Conservation (phyloP, 2,113 vertebrate species). For the Spea multiplicata region DNA sequence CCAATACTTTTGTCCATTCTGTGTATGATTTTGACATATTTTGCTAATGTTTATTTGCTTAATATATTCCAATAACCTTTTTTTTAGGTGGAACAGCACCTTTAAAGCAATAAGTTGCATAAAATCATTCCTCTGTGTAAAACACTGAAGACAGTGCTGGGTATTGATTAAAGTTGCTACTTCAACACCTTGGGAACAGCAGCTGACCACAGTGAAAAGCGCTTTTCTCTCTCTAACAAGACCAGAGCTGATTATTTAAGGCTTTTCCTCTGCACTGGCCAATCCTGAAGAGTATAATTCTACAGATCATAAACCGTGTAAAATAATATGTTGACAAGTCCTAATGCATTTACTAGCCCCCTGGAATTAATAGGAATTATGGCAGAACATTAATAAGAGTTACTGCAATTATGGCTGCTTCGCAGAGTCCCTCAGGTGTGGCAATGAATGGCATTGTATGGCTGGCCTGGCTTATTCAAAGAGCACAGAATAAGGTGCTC, state of each 20-base stretch:
- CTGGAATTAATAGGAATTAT: slow-evolving; percentile 78
- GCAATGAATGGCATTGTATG: slow-evolving; percentile 65
- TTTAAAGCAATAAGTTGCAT: no score
- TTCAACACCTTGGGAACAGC: slow-evolving; percentile 50
- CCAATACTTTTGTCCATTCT: no score
- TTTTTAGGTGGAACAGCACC: no score
- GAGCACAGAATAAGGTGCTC: slow-evolving; percentile 59
- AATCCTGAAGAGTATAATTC: slow-evolving; percentile 68
- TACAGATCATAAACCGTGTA: slow-evolving; percentile 78
- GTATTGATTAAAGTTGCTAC: slow-evolving; percentile 48
- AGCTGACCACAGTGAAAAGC: slow-evolving; percentile 15
- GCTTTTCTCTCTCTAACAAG: neutral
- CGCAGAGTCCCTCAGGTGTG: slow-evolving; percentile 73
- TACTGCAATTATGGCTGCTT: slow-evolving; percentile 74
- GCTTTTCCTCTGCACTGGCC: slow-evolving; percentile 63
- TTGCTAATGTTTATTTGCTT: no score
- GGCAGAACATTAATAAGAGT: slow-evolving; percentile 75
- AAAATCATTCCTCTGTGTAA: neutral
- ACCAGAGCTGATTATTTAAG: slow-evolving; percentile 58
- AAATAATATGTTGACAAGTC: slow-evolving; percentile 79
- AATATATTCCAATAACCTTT: no score
- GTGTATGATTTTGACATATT: no score
- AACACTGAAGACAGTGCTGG: slow-evolving; percentile 46
- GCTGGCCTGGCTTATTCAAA: slow-evolving; percentile 56
- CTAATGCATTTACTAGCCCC: slow-evolving; percentile 78